Conservation (phyloP, 2,888 invertebrate genomes). For the Drosophila paranaensis region DNA sequence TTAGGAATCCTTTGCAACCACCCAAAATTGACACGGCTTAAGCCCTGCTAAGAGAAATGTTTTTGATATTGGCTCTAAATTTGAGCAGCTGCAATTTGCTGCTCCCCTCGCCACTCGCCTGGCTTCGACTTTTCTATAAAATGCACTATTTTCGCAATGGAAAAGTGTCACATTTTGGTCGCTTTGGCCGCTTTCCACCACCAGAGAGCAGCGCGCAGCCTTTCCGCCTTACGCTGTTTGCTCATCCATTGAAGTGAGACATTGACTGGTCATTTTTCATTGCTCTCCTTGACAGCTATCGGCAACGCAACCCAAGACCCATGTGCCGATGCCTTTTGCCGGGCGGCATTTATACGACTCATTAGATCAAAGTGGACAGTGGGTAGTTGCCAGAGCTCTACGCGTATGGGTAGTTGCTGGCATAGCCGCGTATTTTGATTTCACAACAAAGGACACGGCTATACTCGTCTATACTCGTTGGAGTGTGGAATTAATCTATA, state of each 20-base stretch:
- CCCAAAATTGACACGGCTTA: constrained; percentile 28
- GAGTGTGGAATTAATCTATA: not conserved
- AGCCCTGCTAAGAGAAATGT: constrained; percentile 43
- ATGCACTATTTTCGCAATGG: constrained; percentile 67
- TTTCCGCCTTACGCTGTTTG: constrained; percentile 48
- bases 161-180: constrained; percentile 77
- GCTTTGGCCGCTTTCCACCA: constrained; percentile 55
- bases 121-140: constrained; percentile 57
- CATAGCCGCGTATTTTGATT: not conserved
- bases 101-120: constrained; percentile 25
- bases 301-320: constrained; percentile 47
- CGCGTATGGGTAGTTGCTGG: not conserved
- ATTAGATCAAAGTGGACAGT: constrained; percentile 69
- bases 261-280: constrained; percentile 85
- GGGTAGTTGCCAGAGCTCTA: constrained; percentile 19
- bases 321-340: constrained; percentile 52
- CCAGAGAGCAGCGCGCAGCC: constrained; percentile 14
- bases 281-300: constrained; percentile 75
- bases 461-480: not conserved
- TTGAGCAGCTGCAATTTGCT: constrained; percentile 69
- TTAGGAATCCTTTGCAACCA: constrained; percentile 39
- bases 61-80: constrained; percentile 57
- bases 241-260: constrained; percentile 71
- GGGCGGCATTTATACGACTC: constrained; percentile 64
- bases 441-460: not conserved